Evolutionary conservation across 2,113 vertebrate species (phyloP).

Genomic region (Chascanopsetta lugubris): DNA sequence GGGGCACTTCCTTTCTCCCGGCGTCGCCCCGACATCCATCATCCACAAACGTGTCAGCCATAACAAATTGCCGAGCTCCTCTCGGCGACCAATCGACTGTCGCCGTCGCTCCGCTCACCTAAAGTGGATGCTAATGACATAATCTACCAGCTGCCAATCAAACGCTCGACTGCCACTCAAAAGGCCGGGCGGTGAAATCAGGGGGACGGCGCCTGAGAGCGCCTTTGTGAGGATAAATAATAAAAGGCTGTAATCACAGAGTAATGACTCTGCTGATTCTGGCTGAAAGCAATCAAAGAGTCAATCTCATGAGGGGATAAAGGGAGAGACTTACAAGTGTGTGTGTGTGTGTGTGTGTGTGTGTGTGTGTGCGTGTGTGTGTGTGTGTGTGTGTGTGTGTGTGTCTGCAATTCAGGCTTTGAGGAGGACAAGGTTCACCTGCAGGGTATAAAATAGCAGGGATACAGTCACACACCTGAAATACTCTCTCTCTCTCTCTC

Average conservation of each 20-base stretch:
- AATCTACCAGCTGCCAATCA: conserved; percentile 68
- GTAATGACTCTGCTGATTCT: conserved; percentile 59
- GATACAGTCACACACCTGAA: neutral
- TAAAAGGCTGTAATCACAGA: conserved; percentile 55
- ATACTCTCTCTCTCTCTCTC: too few species aligned
- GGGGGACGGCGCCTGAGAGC: conserved; percentile 32
- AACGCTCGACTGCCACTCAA: conserved; percentile 32
- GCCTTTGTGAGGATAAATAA: conserved; percentile 47
- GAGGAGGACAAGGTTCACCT: too few species aligned
- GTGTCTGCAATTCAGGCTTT: too few species aligned
- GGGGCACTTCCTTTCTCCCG: conserved; percentile 11
- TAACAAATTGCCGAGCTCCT: conserved; percentile 48
- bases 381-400: too few species aligned
- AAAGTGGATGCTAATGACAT: conserved; percentile 61
- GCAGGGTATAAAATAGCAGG: neutral
- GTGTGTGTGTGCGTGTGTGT: too few species aligned
- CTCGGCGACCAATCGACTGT: conserved; percentile 41
- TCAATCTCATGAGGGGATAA: conserved; percentile 46
- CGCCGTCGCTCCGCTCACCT: conserved; percentile 49
- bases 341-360: too few species aligned
- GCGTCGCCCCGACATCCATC: conserved; percentile 40
- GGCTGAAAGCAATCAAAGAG: conserved; percentile 62
- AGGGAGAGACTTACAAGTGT: neutral
- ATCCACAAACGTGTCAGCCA: conserved; percentile 18
- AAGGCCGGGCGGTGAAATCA: conserved; percentile 14